A percentile compares a stretch with the other conserved stretches of the same genome.
phyloP scores from a whole-genome alignment of 2,888 invertebrate species.

The Eumerus sabulonum region DNA sequence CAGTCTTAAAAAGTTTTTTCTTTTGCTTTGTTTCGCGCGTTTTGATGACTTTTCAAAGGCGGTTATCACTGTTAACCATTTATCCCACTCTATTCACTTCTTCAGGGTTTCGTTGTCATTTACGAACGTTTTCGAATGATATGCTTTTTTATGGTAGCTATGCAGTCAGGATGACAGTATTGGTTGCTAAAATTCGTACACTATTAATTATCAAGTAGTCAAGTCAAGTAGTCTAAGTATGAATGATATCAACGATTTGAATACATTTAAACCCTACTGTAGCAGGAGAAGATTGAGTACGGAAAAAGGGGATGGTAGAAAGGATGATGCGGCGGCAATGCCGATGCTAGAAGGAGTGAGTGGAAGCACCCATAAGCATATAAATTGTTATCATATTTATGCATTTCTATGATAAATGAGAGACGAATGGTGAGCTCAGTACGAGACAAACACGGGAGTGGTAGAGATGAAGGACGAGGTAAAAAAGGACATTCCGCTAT shows the following conservation, averaged over 20 bases:
- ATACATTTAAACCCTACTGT: constrained; percentile 43
- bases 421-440: constrained; percentile 72
- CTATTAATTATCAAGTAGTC: neutral
- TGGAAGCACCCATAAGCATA: constrained; percentile 69
- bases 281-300: neutral
- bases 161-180: constrained; percentile 21
- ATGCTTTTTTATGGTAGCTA: constrained; percentile 29
- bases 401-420: constrained; percentile 78
- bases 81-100: constrained; percentile 22
- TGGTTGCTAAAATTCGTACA: neutral
- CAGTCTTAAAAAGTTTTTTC: no score
- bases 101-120: constrained; percentile 40
- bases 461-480: constrained; percentile 42
- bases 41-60: constrained; percentile 2
- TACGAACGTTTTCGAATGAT: constrained; percentile 27
- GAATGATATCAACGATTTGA: neutral
- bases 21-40: neutral
- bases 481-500: constrained; percentile 79
- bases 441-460: constrained; percentile 16
- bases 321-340: no score
- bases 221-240: neutral
- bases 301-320: neutral
- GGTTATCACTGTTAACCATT: constrained; percentile 29
- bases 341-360: constrained; percentile 1
- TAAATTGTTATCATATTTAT: constrained; percentile 76